These are phyloP conservation scores for Percopsis transmontana DNA, from an alignment of 2,113 vertebrate genomes.

Conservation along the genomic window DNA sequence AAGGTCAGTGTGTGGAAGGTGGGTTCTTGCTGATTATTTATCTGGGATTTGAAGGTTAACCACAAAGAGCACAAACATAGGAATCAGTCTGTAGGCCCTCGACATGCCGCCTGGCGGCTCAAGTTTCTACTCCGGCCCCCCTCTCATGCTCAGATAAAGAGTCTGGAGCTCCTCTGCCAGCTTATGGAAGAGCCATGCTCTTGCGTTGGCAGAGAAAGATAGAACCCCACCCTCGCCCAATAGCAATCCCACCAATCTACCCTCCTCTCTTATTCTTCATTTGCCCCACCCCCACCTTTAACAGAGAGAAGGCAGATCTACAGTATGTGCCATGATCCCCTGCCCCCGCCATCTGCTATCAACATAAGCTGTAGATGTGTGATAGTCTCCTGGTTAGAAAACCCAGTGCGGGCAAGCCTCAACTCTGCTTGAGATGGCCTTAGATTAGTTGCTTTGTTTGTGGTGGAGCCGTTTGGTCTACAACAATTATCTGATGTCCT, in stretches of 20 bases:
- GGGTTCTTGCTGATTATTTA: slow-evolving; percentile 2
- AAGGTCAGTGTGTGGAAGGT: too few relatives aligned
- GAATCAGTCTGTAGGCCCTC: slow-evolving; percentile 23
- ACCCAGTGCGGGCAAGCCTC: slow-evolving; percentile 18
- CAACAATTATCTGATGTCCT: too few relatives aligned
- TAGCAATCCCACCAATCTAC: slow-evolving; percentile 11
- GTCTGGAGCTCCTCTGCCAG: slow-evolving; percentile 25
- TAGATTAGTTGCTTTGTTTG: too few relatives aligned
- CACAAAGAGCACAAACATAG: background rate
- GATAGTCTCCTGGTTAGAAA: slow-evolving; percentile 33
- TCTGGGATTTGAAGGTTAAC: background rate
- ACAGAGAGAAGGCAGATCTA: slow-evolving; percentile 21
- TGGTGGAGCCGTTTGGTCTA: too few relatives aligned
- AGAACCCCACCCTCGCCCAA: slow-evolving; percentile 35
- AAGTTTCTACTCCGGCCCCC: slow-evolving; percentile 16
- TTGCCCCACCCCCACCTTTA: slow-evolving; percentile 46
- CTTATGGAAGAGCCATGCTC: slow-evolving; percentile 35
- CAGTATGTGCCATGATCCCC: slow-evolving; percentile 18
- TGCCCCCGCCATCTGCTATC: slow-evolving; percentile 59
- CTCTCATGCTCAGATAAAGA: slow-evolving; percentile 42
- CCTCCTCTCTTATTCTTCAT: slow-evolving; percentile 30
- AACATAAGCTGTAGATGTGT: slow-evolving; percentile 43
- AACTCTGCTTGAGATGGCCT: too few relatives aligned
- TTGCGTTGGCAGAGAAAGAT: slow-evolving; percentile 46
- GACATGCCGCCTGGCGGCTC: slow-evolving; percentile 6